Evolutionary conservation across 1,140 invertebrate species (phyloP).

Genomic region (Heliconius eleuchia): DNA sequence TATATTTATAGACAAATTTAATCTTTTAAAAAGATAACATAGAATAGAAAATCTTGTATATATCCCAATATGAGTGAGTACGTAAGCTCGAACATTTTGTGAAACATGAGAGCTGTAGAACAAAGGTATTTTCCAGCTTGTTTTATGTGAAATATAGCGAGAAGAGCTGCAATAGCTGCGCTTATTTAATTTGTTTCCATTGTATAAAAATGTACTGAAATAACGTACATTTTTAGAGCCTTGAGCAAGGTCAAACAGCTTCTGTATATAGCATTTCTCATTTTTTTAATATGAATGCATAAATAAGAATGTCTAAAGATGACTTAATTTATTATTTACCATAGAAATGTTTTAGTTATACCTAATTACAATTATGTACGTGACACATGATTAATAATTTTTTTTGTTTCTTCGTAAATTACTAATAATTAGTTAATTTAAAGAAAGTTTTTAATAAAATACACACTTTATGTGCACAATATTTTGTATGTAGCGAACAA

Average conservation of each 20-base stretch:
- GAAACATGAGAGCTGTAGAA: slow-evolving; percentile 69
- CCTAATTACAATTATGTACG: too few species aligned
- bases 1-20: neutral
- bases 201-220: slow-evolving; percentile 65
- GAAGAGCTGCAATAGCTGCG: slow-evolving; percentile 61
- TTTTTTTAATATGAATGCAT: neutral
- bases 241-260: neutral
- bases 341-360: neutral
- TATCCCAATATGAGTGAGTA: slow-evolving; percentile 47
- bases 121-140: slow-evolving; percentile 74
- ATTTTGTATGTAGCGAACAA: slow-evolving; percentile 36
- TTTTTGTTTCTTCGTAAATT: too few species aligned
- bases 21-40: slow-evolving; percentile 41
- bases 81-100: slow-evolving; percentile 53
- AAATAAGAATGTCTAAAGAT: neutral
- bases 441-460: neutral
- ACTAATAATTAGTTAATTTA: neutral
- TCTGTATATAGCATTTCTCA: neutral
- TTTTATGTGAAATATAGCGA: slow-evolving; percentile 57
- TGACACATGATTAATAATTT: too few species aligned
- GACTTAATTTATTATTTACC: neutral
- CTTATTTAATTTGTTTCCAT: slow-evolving; percentile 68
- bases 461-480: slow-evolving; percentile 20
- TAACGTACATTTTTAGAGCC: neutral
- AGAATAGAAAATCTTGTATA: slow-evolving; percentile 53